Base-by-base conservation (phyloP, 2,113 vertebrate genomes). In the Monopterus albus region DNA sequence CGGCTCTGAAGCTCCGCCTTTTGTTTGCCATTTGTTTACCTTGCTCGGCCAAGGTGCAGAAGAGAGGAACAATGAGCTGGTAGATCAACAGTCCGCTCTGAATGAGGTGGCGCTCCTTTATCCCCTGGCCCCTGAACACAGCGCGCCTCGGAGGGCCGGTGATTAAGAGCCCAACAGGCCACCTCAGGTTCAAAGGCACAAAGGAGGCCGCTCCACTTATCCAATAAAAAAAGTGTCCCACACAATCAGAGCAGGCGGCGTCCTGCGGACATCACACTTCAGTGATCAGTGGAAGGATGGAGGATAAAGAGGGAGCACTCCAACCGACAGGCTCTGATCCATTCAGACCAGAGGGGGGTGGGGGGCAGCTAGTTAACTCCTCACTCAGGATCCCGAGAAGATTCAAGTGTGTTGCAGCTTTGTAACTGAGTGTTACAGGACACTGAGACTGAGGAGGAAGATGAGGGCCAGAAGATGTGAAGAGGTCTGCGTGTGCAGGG, bases 1-100 rank as follows among this genome's bases (percentile, higher is more conserved):
- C 6, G n/a, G 39, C 83, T 85, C 68, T 86, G 82, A 89, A 91
- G 86, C 88, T 81, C 89, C 66, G 74, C 86, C 88, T 86, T 90
- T 91, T 90, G 88, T 91, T 89, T 80, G 87, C 72, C 87, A 63
- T 89, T 92, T 92, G 89, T 92, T 93, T 90, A 92, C 90, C 89
- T 92, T 90, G 82, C 88, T 87, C 64, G 74, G 81, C 79, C 71
- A 75, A 79, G 73, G 78, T 87, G 85, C 61, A 58, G 76, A 75
- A 76, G 53, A 78, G 58, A 64, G 59, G 79, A 64, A 90, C 85
- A 89, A 90, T 85, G 88, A 88, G 79, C 59, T 31, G 73, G 76
- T 78, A 87, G 85, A 90, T 89, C 87, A 91, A 90, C 89, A 87
- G 86, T 83, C 87, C 64, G n/a, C 43, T 43, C 84, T 91, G 88